Conservation (phyloP, 2,797 vertebrate genomes). For the Karalla daura region DNA sequence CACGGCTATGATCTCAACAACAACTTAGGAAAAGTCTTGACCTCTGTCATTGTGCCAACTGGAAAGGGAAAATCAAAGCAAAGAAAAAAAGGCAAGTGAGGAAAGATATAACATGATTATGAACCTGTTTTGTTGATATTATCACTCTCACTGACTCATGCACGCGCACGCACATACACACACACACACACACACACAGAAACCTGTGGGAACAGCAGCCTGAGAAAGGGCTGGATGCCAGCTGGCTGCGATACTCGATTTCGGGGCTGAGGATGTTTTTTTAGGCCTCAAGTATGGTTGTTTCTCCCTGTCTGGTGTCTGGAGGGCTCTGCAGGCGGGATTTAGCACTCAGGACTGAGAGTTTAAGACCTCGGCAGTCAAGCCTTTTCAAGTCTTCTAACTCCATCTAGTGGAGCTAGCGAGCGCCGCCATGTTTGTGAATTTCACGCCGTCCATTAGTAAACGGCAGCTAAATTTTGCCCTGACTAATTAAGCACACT, state of each 20-base stretch:
- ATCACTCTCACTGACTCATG: constrained; percentile 24
- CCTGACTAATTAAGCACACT: not conserved
- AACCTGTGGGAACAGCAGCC: constrained; percentile 78
- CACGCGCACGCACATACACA: not conserved
- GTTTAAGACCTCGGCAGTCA: not conserved
- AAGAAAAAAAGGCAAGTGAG: not conserved
- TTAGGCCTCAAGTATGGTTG: constrained; percentile 75
- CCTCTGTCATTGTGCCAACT: not conserved
- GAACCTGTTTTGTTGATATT: constrained; percentile 40
- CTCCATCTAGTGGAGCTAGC: constrained; percentile 66
- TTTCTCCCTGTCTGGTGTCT: constrained; percentile 55
- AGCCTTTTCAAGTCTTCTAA: constrained; percentile 31
- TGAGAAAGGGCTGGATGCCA: constrained; percentile 76
- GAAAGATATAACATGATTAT: not conserved
- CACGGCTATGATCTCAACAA: too few relatives aligned
- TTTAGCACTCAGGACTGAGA: constrained; percentile 43
- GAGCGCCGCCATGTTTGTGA: not conserved
- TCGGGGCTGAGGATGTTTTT: constrained; percentile 81
- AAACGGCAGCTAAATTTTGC: constrained; percentile 17
- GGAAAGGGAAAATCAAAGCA: not conserved
- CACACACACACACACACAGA: not conserved
- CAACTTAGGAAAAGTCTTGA: too few relatives aligned
- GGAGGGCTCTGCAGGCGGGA: constrained; percentile 56
- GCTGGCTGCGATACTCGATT: constrained; percentile 75
- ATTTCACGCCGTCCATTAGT: constrained; percentile 7